Conservation (phyloP, 2,113 vertebrate genomes). For the Diphyllodes magnificus region DNA sequence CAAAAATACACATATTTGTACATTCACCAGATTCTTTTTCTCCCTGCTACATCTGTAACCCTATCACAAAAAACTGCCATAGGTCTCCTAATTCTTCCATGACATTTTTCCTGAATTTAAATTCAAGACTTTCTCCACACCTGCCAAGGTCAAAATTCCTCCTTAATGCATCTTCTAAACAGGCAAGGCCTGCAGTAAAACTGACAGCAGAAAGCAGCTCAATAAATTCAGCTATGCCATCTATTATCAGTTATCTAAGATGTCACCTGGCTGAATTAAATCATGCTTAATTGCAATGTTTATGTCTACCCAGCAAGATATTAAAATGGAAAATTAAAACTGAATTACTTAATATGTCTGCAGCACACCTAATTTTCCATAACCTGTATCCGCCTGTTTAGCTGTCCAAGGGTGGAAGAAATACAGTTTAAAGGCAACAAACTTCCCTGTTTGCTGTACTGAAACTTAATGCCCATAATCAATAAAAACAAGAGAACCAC, state of each 20-base stretch:
- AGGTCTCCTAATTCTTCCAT: not conserved
- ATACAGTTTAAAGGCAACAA: not conserved
- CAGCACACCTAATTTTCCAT: not conserved
- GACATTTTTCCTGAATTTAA: not conserved
- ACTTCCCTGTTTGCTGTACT: not conserved
- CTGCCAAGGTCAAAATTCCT: not conserved
- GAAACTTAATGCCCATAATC: not conserved
- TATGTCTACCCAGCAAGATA: not conserved
- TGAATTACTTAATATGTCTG: not conserved
- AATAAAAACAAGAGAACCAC: not conserved
- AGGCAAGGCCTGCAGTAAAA: not conserved
- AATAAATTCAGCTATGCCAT: not conserved
- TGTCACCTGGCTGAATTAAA: not conserved
- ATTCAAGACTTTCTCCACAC: not conserved
- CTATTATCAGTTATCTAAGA: not conserved
- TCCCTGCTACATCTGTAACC: not conserved
- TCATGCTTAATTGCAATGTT: not conserved
- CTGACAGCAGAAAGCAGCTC: not conserved
- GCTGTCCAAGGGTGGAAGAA: not conserved
- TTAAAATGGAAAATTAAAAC: not conserved
- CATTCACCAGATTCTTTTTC: not conserved
- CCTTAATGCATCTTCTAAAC: not conserved
- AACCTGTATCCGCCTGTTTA: not conserved
- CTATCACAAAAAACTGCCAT: not conserved
- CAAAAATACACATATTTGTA: not conserved